Evolutionary conservation across 2,797 vertebrate genomes (phyloP).

Genomic region (Fundulus diaphanus): DNA sequence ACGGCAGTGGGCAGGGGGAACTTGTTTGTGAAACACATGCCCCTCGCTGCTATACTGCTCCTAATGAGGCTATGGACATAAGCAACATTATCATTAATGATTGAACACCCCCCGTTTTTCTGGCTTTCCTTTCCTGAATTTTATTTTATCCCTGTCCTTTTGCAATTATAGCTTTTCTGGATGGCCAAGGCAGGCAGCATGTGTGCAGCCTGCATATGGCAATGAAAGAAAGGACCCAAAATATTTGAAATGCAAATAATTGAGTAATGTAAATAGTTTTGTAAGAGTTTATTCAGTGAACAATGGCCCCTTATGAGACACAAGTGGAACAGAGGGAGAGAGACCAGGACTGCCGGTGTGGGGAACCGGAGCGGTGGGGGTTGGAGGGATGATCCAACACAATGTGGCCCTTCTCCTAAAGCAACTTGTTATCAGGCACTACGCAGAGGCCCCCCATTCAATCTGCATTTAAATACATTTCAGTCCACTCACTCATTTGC

Average conservation of each 20-base stretch:
- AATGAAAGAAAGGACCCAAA: slow-evolving; percentile 62
- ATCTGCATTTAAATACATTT: slow-evolving; percentile 99
- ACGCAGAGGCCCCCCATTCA: slow-evolving; percentile 91
- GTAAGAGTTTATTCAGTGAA: slow-evolving; percentile 98
- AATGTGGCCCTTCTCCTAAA: slow-evolving; percentile 97
- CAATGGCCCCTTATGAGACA: slow-evolving; percentile 97
- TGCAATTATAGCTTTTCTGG: slow-evolving; percentile 93
- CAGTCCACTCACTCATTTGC: slow-evolving; percentile 99
- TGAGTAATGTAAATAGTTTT: slow-evolving; percentile 99
- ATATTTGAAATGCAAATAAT: slow-evolving; percentile 96
- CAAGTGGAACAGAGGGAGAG: slow-evolving; percentile 85
- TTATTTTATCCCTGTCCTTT: slow-evolving; percentile 50
- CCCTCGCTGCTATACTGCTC: slow-evolving; percentile 85
- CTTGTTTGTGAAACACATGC: slow-evolving; percentile 93
- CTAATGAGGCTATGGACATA: slow-evolving; percentile 95
- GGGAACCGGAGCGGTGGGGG: slow-evolving; percentile 70
- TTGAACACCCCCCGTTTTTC: slow-evolving; percentile 78
- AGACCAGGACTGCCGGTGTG: slow-evolving; percentile 68
- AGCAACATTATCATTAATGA: slow-evolving; percentile 95
- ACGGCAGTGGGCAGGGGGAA: slow-evolving; percentile 87
- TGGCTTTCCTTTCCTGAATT: slow-evolving; percentile 31
- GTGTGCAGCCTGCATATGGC: slow-evolving; percentile 50
- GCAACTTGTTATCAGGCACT: slow-evolving; percentile 99
- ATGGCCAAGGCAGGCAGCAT: slow-evolving; percentile 84
- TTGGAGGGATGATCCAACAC: slow-evolving; percentile 94